phyloP scores from a whole-genome alignment of 2,113 vertebrate species.

The Sporophila hypoxantha region DNA sequence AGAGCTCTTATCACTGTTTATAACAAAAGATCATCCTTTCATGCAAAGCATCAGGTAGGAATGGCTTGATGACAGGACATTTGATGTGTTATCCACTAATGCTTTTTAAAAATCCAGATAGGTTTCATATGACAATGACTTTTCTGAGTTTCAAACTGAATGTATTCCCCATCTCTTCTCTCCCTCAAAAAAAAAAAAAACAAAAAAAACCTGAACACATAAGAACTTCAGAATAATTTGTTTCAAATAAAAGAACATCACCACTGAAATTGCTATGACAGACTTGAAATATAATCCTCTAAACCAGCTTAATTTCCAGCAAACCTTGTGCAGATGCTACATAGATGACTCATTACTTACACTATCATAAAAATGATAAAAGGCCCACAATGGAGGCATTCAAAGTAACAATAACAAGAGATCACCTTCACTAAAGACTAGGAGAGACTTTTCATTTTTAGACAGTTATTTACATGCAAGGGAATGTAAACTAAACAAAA shows the following conservation, averaged over 20 bases:
- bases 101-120: not conserved
- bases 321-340: slow-evolving; percentile 20
- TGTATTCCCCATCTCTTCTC: not conserved
- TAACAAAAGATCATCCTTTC: not conserved
- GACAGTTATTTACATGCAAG: not conserved
- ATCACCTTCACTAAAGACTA: slow-evolving; percentile 27
- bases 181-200: not conserved
- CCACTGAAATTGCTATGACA: slow-evolving; percentile 11
- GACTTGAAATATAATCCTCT: slow-evolving; percentile 45
- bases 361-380: slow-evolving; percentile 56
- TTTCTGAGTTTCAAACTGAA: not conserved
- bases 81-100: not conserved
- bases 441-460: not conserved
- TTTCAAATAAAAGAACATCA: slow-evolving; percentile 23
- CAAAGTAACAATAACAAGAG: slow-evolving; percentile 26
- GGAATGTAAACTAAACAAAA: not conserved
- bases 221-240: slow-evolving; percentile 3
- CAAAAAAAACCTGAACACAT: not conserved
- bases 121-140: not conserved
- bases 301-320: slow-evolving; percentile 49
- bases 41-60: not conserved
- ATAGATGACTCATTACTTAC: slow-evolving; percentile 34
- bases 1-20: not conserved
- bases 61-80: not conserved
- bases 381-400: slow-evolving; percentile 2